Base-by-base conservation (phyloP, 2,797 vertebrate genomes). In the Gambelia wislizenii region DNA sequence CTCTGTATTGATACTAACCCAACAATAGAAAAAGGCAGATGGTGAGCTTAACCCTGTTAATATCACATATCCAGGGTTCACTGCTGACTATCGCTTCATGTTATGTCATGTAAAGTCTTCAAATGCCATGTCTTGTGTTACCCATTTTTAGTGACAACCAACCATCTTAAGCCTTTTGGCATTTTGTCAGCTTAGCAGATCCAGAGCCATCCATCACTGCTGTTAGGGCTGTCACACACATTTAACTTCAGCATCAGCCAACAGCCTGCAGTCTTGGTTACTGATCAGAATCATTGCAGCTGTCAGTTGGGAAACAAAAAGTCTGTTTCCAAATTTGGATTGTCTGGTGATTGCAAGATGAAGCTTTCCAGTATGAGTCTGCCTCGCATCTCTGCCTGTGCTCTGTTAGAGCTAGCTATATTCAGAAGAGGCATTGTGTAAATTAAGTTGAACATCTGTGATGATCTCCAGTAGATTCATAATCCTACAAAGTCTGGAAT, bases 241-340 rank as follows among this genome's bases (percentile, higher is more conserved):
- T 91, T 97, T 97, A 97, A 95, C 92, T 95, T 97, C 94, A 96
- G 94, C 92, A 93, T 92, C 94, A 95, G 94, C 93, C 95, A 95
- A 94, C 88, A 93, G 91, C 88, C 91, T 94, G 91, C 92, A 94
- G 92, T 88, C 91, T 94, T 95, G 95, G 92, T 95, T 96, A 95
- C 93, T 89, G 92, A 96, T 95, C 94, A 90, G 90, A 91, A 90
- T 95, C 90, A 94, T 93, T 92, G 89, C 91, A 89, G 84, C 86
- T 89, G 91, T 91, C 95, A 93, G 83, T 88, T 67, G 74, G 72
- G 14, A 78, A 89, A 39, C 1, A 78, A 78, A 27, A 82, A 91
- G 84, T 76, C 88, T 84, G 88, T 87, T 93, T 90, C 39, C 61
- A 84, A 92, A 92, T 82, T 89, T 87, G 83, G 18, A 72, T 89